Evolutionary conservation across 2,797 vertebrate genomes (phyloP), one percentile per base, ranked within the genome.

Genomic region (Peromyscus eremicus): DNA sequence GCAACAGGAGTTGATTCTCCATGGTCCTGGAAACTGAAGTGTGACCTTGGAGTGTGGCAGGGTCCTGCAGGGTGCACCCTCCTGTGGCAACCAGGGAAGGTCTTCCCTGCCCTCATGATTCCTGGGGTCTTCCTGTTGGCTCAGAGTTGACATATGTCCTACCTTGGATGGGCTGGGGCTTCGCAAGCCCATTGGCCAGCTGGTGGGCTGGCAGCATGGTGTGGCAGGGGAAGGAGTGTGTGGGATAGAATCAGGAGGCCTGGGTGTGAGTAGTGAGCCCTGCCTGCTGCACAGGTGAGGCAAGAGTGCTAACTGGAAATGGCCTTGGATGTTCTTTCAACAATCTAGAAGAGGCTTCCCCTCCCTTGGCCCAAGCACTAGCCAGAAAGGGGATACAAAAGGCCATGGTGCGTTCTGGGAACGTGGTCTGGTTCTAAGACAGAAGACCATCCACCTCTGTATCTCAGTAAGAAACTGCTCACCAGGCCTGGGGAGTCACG

Each of bases 191-290:
- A 17, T 60, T 3, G 25, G 49, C 25, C 29, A 43, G 49, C 46
- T 5, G 0, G 40, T 62, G 40, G 34, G 37, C 37, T 32, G 7
- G 14, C 6, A 4, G 19, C 1, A 7, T 5, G 5, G 4, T 0
- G 0, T 4, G 14, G 68, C 3, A 0, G 1, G 0, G 2, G 4
- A 12, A 1, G 37, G 19, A 6, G 13, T 4, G 0, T 40, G 6
- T 8, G 66, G 70, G 64, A 10, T 17, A 2, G 49, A 40, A 2
- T 40, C 1, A 0, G 17, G 17, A 60, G 4, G 43, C 4, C n/a
- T 14, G 14, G 55, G 29, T 46, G 11, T 16, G 6, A 23, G 49
- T 21, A 75, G 43, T 49, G 73, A 40, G n/a, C 40, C 27, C 62
- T 37, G 14, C 14, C 2, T 27, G 17, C 3, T 2, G 85, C 37